Percentiles rank a stretch among this genome's conserved stretches.
Evolutionary conservation across 2,797 vertebrate genomes (phyloP).

Genomic region (Hyperoplus immaculatus): DNA sequence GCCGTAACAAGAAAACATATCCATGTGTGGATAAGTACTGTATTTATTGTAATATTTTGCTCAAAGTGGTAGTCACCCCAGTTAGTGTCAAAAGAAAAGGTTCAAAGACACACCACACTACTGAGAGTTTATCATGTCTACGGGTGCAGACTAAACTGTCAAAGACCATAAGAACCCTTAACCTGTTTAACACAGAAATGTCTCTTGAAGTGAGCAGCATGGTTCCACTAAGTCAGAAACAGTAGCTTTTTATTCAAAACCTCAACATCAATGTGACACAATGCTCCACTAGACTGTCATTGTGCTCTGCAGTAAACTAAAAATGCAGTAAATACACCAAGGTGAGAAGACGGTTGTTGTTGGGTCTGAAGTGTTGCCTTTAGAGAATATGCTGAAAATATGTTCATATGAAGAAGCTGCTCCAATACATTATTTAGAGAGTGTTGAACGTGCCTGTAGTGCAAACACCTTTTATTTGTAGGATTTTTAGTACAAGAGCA

Average conservation of each 20-base stretch:
- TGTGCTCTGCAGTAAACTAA: conserved; percentile 35
- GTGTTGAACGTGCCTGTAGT: not conserved
- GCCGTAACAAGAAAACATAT: not conserved
- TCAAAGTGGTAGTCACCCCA: conserved; percentile 1
- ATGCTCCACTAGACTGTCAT: conserved; percentile 36
- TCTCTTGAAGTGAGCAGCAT: conserved; percentile 62
- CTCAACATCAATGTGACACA: conserved; percentile 67
- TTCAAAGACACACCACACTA: conserved; percentile 28
- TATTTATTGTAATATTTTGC: not conserved
- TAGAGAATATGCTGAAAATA: not conserved
- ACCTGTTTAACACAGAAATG: conserved; percentile 69
- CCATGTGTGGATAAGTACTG: not conserved
- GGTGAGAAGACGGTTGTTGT: not conserved
- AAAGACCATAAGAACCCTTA: conserved; percentile 64
- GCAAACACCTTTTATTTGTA: not conserved
- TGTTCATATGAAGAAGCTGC: conserved; percentile 9
- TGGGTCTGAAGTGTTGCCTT: conserved; percentile 3
- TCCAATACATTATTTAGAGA: conserved; percentile 6
- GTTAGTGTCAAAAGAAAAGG: conserved; percentile 23
- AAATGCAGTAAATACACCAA: conserved; percentile 37
- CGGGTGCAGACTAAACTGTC: conserved; percentile 52
- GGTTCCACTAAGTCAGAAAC: conserved; percentile 59
- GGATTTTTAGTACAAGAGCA: conserved; percentile 9
- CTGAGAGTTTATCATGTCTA: conserved; percentile 52
- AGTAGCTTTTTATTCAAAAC: conserved; percentile 57